A percentile compares a stretch with the other conserved stretches of the same genome.
phyloP scores from a whole-genome alignment of 2,797 vertebrate species.

The Poecilia gillii region DNA sequence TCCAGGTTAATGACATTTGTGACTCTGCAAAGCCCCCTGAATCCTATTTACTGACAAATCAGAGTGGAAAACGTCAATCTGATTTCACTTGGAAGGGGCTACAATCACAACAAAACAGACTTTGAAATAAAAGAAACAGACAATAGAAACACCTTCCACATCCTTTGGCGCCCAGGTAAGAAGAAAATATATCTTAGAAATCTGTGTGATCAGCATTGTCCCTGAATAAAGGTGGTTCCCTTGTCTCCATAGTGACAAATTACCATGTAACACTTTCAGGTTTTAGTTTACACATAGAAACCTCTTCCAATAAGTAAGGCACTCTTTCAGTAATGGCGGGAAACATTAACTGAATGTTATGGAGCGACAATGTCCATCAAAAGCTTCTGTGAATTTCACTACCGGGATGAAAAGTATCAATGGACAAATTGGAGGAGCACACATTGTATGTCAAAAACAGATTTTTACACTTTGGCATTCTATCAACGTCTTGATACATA shows the following conservation, averaged over 20 bases:
- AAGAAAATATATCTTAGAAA: not conserved
- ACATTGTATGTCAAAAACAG: not conserved
- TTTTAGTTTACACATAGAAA: not conserved
- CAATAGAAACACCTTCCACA: not conserved
- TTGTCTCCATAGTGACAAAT: not conserved
- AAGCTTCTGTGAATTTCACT: not conserved
- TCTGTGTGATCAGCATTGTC: not conserved
- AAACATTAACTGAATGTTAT: not conserved
- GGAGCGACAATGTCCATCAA: not conserved
- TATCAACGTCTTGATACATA: not conserved
- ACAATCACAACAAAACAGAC: not conserved
- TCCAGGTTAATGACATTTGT: not conserved
- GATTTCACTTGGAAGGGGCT: not conserved
- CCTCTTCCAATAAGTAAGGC: not conserved
- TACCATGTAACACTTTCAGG: not conserved
- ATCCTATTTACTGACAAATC: constrained; percentile 1
- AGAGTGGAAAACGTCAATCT: not conserved
- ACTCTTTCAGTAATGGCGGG: not conserved
- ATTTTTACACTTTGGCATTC: not conserved
- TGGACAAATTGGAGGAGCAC: not conserved
- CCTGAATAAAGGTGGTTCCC: not conserved
- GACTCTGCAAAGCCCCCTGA: not conserved
- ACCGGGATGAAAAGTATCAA: not conserved
- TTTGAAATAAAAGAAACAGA: not conserved
- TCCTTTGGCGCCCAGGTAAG: not conserved